Percentiles rank a stretch among this genome's conserved stretches.
These are phyloP conservation scores for Typhlichthys subterraneus DNA, from an alignment of 2,797 vertebrate genomes.

Conservation along the genomic window DNA sequence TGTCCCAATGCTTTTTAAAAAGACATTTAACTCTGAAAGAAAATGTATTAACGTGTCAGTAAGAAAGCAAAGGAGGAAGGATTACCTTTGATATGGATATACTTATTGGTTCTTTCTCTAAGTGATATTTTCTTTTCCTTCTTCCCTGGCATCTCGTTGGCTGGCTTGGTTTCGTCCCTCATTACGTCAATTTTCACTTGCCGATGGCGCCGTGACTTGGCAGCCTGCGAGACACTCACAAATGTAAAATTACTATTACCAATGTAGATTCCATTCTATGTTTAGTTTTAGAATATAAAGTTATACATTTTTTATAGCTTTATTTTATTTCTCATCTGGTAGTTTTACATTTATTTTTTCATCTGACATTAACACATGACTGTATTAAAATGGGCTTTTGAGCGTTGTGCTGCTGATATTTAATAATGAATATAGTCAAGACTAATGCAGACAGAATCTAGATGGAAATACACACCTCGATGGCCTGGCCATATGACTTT, in stretches of 20 bases:
- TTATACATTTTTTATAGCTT: too few relatives aligned
- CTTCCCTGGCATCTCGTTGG: rapidly evolving
- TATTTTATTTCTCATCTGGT: too few relatives aligned
- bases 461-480: constrained; percentile 76
- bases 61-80: background rate
- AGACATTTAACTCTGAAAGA: too few relatives aligned
- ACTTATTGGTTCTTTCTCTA: constrained; percentile 54
- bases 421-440: background rate
- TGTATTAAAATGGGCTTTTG: too few relatives aligned
- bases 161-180: background rate
- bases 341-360: too few relatives aligned
- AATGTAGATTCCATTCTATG: background rate
- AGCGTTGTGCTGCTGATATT: background rate
- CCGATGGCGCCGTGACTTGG: constrained; percentile 81
- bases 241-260: background rate
- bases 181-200: constrained; percentile 59
- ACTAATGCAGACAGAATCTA: background rate
- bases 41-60: background rate
- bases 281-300: background rate
- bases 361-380: too few relatives aligned
- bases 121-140: constrained; percentile 46
- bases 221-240: constrained; percentile 65
- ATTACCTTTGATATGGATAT: constrained; percentile 50
- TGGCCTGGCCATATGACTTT: constrained; percentile 81
- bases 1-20: too few relatives aligned